phyloP scores from a whole-genome alignment of 1,140 invertebrate species.

The Cotesia vestalis region DNA sequence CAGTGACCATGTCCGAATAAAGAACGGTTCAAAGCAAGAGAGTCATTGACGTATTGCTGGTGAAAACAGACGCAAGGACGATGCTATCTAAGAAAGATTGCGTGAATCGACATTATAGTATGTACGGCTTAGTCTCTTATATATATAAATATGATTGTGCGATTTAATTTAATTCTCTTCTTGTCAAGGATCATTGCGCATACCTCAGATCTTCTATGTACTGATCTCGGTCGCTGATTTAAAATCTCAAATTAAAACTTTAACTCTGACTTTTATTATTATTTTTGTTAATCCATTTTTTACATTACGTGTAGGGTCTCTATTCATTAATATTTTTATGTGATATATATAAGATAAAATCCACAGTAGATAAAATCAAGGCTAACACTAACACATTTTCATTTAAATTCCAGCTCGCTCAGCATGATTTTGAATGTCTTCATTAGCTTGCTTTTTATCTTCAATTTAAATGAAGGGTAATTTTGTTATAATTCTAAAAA shows the following conservation, averaged over 20 bases:
- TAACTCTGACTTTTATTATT: constrained; percentile 1
- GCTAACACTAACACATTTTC: neutral
- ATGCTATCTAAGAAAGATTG: constrained; percentile 18
- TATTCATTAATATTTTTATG: neutral
- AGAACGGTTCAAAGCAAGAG: neutral
- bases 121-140: no score
- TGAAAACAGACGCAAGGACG: constrained; percentile 38
- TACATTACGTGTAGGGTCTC: neutral
- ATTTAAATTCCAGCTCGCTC: constrained; percentile 4
- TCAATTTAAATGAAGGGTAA: neutral
- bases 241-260: neutral
- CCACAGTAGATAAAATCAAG: neutral
- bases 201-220: neutral
- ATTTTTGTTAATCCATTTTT: constrained; percentile 2
- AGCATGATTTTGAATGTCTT: neutral
- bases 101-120: constrained; percentile 13
- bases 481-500: no score
- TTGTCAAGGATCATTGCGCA: constrained; percentile 31
- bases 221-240: constrained; percentile 21
- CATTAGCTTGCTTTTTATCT: neutral
- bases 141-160: constrained; percentile 12
- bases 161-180: constrained; percentile 25
- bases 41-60: constrained; percentile 30
- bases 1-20: neutral
- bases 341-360: neutral